These are phyloP conservation scores for Poecilus cupreus DNA, from an alignment of 2,888 invertebrate genomes.

Conservation along the genomic window DNA sequence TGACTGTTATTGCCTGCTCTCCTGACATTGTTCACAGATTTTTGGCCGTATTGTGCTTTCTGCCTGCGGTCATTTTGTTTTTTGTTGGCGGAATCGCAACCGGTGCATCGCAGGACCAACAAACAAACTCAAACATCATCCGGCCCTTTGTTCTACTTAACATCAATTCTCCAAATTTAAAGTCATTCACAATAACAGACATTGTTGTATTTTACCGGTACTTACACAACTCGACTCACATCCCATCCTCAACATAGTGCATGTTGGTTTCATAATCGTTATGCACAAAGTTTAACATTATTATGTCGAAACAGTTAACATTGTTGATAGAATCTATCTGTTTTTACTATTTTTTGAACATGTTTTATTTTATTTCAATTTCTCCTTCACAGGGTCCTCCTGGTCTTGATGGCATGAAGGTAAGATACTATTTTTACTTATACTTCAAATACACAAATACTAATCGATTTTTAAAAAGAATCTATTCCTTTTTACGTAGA, in stretches of 20 bases:
- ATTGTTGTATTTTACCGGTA: neutral
- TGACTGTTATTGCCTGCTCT: slow-evolving; percentile 56
- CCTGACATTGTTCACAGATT: slow-evolving; percentile 56
- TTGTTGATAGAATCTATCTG: slow-evolving; percentile 52
- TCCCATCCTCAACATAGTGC: slow-evolving; percentile 44
- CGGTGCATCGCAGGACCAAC: neutral
- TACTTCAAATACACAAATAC: slow-evolving; percentile 21
- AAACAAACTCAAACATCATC: slow-evolving; percentile 7
- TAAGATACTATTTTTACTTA: slow-evolving; percentile 73
- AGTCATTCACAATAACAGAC: neutral
- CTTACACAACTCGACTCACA: neutral
- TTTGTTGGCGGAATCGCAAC: slow-evolving; percentile 20
- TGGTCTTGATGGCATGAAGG: slow-evolving; percentile 97
- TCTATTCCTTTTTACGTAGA: slow-evolving; percentile 5
- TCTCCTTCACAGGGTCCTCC: slow-evolving; percentile 89
- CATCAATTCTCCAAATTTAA: neutral
- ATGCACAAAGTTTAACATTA: slow-evolving; percentile 53
- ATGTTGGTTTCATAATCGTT: slow-evolving; percentile 53
- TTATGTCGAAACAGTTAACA: slow-evolving; percentile 41
- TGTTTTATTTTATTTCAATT: slow-evolving; percentile 66
- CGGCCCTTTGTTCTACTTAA: neutral
- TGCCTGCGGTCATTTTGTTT: slow-evolving; percentile 57
- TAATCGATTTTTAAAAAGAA: slow-evolving; percentile 1
- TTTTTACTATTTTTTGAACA: slow-evolving; percentile 58
- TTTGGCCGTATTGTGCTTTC: slow-evolving; percentile 59